Evolutionary conservation across 2,888 invertebrate species (phyloP).

Genomic region (Tyria jacobaeae): DNA sequence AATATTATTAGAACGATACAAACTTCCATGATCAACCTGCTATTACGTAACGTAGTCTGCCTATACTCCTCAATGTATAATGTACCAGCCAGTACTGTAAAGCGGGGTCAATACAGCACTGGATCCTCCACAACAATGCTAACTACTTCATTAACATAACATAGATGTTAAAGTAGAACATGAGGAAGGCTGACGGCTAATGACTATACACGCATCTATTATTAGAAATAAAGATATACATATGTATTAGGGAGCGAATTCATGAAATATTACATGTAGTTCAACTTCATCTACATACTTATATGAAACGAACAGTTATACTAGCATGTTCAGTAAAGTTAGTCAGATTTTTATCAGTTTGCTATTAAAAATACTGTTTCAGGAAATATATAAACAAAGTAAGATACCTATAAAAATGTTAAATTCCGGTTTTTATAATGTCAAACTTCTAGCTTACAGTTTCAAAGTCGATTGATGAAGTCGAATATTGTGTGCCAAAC

Average conservation of each 20-base stretch:
- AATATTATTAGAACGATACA: no score
- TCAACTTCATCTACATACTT: no score
- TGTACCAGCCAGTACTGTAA: slow-evolving; percentile 42
- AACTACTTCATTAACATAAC: slow-evolving; percentile 83
- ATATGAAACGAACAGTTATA: no score
- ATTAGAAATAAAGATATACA: slow-evolving; percentile 1
- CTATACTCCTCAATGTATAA: slow-evolving; percentile 17
- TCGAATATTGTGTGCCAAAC: neutral
- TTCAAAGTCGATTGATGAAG: neutral
- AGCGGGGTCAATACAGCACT: slow-evolving; percentile 68
- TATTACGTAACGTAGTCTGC: slow-evolving; percentile 31
- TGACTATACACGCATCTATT: slow-evolving; percentile 25
- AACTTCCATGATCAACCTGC: slow-evolving; percentile 5
- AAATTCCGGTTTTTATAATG: no score
- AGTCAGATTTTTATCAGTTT: no score
- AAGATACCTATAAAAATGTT: no score
- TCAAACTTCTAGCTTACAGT: no score
- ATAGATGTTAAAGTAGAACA: slow-evolving; percentile 75
- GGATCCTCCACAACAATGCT: slow-evolving; percentile 81
- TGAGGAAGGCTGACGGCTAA: slow-evolving; percentile 73
- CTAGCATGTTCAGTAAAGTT: no score
- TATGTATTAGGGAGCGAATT: neutral
- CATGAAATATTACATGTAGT: no score
- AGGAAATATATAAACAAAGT: no score
- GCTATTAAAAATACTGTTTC: no score